A percentile compares a stretch with the other conserved stretches of the same genome.
These are phyloP conservation scores for Notolepis coatsorum DNA, from an alignment of 2,797 vertebrate genomes.

Conservation along the genomic window DNA sequence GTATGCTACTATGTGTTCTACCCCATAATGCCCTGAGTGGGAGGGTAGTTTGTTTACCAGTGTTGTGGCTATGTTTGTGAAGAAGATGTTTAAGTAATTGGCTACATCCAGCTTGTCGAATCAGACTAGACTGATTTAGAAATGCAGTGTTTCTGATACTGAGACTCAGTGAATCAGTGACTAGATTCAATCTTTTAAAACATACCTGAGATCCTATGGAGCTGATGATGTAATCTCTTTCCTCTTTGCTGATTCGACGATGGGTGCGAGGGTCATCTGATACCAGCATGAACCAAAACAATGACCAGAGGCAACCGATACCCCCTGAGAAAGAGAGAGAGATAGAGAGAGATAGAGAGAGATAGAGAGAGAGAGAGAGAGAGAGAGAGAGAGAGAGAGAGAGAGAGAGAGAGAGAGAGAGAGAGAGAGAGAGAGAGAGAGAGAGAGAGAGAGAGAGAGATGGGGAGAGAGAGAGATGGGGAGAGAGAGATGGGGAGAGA, in stretches of 20 bases:
- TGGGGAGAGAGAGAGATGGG: too few relatives aligned
- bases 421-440: constrained; percentile 5
- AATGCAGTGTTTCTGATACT: too few relatives aligned
- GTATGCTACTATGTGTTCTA: too few relatives aligned
- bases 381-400: neutral
- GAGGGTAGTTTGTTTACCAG: too few relatives aligned
- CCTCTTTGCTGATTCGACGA: constrained; percentile 80
- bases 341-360: neutral
- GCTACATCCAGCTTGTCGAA: too few relatives aligned
- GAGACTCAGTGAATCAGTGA: too few relatives aligned
- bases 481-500: too few relatives aligned
- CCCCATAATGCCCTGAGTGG: too few relatives aligned
- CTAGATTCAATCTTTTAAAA: too few relatives aligned
- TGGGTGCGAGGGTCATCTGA: constrained; percentile 84
- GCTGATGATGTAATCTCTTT: constrained; percentile 82
- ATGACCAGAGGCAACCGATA: constrained; percentile 81
- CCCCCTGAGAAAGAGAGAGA: constrained; percentile 69
- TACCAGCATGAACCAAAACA: constrained; percentile 85
- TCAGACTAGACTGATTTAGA: neutral
- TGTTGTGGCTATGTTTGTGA: too few relatives aligned
- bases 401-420: constrained; percentile 9
- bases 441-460: too few relatives aligned
- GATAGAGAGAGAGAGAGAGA: neutral
- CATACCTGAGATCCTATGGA: constrained; percentile 83
- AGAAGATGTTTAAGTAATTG: too few relatives aligned